Percentiles rank a stretch among this genome's conserved stretches.
Evolutionary conservation across 2,113 vertebrate species (phyloP).

Genomic region (Ahaetulla prasina): DNA sequence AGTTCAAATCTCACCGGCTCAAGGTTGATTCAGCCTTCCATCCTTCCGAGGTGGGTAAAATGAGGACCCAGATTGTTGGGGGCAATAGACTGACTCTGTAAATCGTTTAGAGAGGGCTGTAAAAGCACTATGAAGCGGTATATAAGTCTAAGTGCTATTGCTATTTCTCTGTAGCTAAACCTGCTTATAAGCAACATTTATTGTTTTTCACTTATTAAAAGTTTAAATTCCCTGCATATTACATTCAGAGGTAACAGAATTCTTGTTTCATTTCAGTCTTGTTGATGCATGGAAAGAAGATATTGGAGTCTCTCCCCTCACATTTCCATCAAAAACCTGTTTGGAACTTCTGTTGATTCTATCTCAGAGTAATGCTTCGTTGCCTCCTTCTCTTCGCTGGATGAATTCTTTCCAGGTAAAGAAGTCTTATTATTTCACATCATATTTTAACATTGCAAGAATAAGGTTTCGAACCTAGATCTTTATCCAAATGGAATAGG

Average conservation of each 20-base stretch:
- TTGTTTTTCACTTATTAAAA: neutral
- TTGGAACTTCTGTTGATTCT: conserved; percentile 83
- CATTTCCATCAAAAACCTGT: conserved; percentile 82
- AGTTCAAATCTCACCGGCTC: no score
- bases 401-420: conserved; percentile 92
- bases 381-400: conserved; percentile 79
- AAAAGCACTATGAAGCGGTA: no score
- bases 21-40: no score
- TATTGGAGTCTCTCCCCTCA: conserved; percentile 81
- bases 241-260: neutral
- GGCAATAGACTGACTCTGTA: no score
- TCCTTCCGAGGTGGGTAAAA: no score
- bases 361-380: conserved; percentile 69
- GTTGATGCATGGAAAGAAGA: conserved; percentile 82
- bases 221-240: neutral
- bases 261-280: conserved; percentile 66
- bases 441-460: conserved; percentile 14
- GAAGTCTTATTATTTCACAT: conserved; percentile 12
- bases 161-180: neutral
- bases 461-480: neutral
- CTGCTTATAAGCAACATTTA: neutral
- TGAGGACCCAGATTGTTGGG: no score
- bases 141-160: no score
- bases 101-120: no score
- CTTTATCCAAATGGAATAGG: neutral